Evolutionary conservation across 2,888 invertebrate species (phyloP), one percentile per base, ranked within the genome.

Genomic region (Volucella inflata): DNA sequence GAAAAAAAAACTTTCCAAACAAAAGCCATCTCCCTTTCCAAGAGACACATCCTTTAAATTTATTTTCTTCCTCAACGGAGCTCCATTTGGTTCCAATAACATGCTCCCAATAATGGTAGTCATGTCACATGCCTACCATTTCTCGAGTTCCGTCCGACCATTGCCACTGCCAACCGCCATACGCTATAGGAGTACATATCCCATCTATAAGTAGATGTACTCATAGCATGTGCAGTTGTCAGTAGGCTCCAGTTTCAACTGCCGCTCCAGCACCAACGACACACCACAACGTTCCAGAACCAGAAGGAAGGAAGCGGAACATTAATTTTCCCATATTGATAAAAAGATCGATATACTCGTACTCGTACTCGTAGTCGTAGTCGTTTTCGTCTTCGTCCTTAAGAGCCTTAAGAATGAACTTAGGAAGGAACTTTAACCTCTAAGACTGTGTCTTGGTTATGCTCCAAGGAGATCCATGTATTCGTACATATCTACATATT

Each of bases 101-200:
- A 65, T 65, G 48, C 79, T 79, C 67, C 30, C 60, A 79, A 74
- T 67, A 83, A 83, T 83, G 83, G 74, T 83, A 83, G 83, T 60
- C 83, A 83, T 78, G 83, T 83, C 60, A 83, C 83, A 78, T 78
- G 83, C 55, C 83, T 83, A 78, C 78, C 71, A 78, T 83, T 74
- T 60, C 50, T 74, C 42, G 78, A 62, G 67, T 71, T 71, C 65
- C 38, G 59, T 67, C 42, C 59, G 64, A 70, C 50, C 74, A 59
- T 64, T 48, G 51, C 53, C 48, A 53, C 11, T 11, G 48, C 48
- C 30, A 30, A 30, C 30, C 30, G 30, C 6, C 30, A 30, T 30
- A 30, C 30, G 30, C 30, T 30, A 6, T 30, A 3, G 30, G 6
- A 30, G 30, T 30, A 67, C 67, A 53, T 53, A 44, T 42, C 53